phyloP scores from a whole-genome alignment of 2,888 invertebrate species.

The Magallana nippona region DNA sequence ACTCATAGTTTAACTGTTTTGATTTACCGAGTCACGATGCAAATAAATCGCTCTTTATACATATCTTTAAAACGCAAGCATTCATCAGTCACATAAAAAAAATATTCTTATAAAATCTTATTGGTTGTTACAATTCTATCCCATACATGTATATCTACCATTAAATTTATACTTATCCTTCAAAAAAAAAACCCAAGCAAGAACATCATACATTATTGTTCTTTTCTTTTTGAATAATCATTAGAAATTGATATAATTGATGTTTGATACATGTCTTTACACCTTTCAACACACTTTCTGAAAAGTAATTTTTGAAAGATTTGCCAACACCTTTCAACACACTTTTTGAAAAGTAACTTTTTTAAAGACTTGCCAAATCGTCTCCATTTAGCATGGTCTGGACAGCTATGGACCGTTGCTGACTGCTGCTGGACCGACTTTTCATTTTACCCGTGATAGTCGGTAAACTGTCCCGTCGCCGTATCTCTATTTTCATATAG shows the following conservation, averaged over 20 bases:
- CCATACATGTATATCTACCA: no score
- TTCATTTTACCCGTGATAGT: conserved; percentile 21
- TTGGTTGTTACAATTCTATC: no score
- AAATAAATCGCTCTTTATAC: no score
- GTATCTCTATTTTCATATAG: conserved; percentile 36
- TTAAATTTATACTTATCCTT: no score
- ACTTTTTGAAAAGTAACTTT: background rate
- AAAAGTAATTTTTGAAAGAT: background rate
- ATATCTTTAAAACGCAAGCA: no score
- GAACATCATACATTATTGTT: no score
- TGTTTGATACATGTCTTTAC: background rate
- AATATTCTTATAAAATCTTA: no score
- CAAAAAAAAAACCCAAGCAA: no score
- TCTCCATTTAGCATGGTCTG: background rate
- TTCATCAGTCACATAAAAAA: no score
- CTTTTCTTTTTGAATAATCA: no score
- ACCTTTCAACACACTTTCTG: background rate
- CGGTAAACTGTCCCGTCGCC: conserved; percentile 38
- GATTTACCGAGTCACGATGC: no score
- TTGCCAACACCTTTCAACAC: background rate
- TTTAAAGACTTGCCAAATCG: background rate
- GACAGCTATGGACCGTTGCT: background rate
- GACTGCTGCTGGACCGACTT: background rate
- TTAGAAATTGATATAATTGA: background rate
- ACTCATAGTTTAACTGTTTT: no score